These are phyloP conservation scores for Electrona antarctica DNA, from an alignment of 2,113 vertebrate genomes.

Conservation along the genomic window DNA sequence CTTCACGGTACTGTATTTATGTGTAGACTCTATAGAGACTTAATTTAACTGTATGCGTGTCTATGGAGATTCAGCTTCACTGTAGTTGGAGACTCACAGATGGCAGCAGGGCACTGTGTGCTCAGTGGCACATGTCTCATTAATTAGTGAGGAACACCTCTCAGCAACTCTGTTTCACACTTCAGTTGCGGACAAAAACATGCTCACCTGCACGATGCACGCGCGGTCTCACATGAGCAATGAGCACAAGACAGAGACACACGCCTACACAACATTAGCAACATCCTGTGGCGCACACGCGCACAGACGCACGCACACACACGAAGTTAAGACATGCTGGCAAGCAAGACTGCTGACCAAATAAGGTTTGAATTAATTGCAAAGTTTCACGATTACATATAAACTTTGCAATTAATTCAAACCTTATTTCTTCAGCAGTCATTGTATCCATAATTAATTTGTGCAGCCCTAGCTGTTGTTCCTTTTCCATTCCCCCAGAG, in stretches of 20 bases:
- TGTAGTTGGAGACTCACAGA: too few relatives aligned
- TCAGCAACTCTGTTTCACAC: slow-evolving; percentile 42
- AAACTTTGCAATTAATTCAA: too few relatives aligned
- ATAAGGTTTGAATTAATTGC: too few relatives aligned
- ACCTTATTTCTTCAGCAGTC: too few relatives aligned
- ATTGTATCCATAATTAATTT: too few relatives aligned
- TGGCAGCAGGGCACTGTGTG: slow-evolving; percentile 55
- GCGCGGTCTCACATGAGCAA: too few relatives aligned
- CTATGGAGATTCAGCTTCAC: slow-evolving; percentile 49
- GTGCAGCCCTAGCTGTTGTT: too few relatives aligned
- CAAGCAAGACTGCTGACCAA: too few relatives aligned
- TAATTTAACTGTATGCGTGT: slow-evolving; percentile 14
- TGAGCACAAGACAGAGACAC: neutral
- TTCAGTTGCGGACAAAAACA: slow-evolving; percentile 24
- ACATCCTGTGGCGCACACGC: neutral
- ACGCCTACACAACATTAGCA: neutral
- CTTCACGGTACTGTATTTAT: too few relatives aligned
- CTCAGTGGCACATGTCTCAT: slow-evolving; percentile 60
- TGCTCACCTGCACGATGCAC: neutral
- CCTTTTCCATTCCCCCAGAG: too few relatives aligned
- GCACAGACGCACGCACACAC: slow-evolving; percentile 1
- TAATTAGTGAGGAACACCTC: slow-evolving; percentile 65
- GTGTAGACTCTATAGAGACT: too few relatives aligned
- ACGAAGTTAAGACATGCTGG: slow-evolving; percentile 19
- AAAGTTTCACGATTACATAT: too few relatives aligned